Percentiles rank a stretch among this genome's conserved stretches.
phyloP scores from a whole-genome alignment of 2,888 invertebrate genomes.

The Drosophila fungiperda region DNA sequence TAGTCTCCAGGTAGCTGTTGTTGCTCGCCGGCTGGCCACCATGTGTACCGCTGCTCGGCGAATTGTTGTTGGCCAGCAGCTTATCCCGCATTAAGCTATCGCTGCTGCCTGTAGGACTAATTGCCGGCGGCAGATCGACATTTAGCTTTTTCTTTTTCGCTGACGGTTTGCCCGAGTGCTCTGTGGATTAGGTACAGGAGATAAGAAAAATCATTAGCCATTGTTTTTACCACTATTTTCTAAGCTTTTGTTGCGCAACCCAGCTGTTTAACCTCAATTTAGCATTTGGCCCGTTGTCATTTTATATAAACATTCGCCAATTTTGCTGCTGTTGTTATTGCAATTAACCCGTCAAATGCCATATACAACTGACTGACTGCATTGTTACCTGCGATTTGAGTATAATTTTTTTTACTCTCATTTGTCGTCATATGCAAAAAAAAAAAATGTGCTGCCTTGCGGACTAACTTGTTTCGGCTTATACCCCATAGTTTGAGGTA shows the following conservation, averaged over 20 bases:
- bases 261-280: conserved; percentile 71
- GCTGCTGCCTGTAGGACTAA: conserved; percentile 79
- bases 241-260: conserved; percentile 33
- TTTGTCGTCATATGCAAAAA: conserved; percentile 30
- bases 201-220: conserved; percentile 21
- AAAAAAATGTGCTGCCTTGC: conserved; percentile 7
- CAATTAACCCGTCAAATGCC: conserved; percentile 63
- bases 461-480: conserved; percentile 7
- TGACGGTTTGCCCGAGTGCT: conserved; percentile 70
- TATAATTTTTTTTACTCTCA: conserved; percentile 4
- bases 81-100: conserved; percentile 81
- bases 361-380: conserved; percentile 30
- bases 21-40: conserved; percentile 21
- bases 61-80: conserved; percentile 54
- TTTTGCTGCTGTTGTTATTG: conserved; percentile 19
- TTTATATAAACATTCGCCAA: conserved; percentile 20
- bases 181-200: conserved; percentile 34
- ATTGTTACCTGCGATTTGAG: conserved; percentile 33
- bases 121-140: conserved; percentile 68
- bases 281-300: conserved; percentile 23
- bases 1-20: conserved; percentile 78
- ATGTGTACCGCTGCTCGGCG: conserved; percentile 49
- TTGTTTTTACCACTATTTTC: conserved; percentile 20
- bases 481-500: not conserved
- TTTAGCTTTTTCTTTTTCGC: conserved; percentile 82